Percentiles rank a stretch among this genome's conserved stretches.
phyloP scores from a whole-genome alignment of 1,140 invertebrate species.

The Drosophila fuyamai region DNA sequence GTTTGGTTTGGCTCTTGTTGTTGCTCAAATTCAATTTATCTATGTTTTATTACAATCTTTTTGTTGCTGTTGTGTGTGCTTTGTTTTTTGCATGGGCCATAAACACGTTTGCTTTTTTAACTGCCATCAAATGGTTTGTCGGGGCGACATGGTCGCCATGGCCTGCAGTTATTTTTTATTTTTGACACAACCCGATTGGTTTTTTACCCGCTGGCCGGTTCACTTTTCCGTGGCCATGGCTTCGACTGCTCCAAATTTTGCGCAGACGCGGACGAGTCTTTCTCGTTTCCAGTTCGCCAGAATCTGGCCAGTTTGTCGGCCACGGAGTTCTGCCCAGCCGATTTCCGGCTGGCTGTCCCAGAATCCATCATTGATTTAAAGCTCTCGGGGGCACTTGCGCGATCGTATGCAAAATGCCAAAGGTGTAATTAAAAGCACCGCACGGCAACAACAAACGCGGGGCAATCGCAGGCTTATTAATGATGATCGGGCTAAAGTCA shows the following conservation, averaged over 20 bases:
- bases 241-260: slow-evolving; percentile 72
- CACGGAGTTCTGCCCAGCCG: slow-evolving; percentile 20
- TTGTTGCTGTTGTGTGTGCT: slow-evolving; percentile 26
- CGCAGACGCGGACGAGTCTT: slow-evolving; percentile 67
- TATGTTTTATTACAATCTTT: slow-evolving; percentile 62
- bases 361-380: slow-evolving; percentile 1
- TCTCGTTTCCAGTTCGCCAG: slow-evolving; percentile 50
- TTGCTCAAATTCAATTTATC: slow-evolving; percentile 69
- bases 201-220: slow-evolving; percentile 31
- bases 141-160: slow-evolving; percentile 67
- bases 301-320: slow-evolving; percentile 42
- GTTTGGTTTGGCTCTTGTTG: slow-evolving; percentile 4
- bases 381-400: background rate
- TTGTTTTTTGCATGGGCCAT: slow-evolving; percentile 65
- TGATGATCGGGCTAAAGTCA: slow-evolving; percentile 61
- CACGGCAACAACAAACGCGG: slow-evolving; percentile 11
- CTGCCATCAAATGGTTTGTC: slow-evolving; percentile 59
- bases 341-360: slow-evolving; percentile 48
- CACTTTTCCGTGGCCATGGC: slow-evolving; percentile 64
- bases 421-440: slow-evolving; percentile 76
- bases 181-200: slow-evolving; percentile 62
- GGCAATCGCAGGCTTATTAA: slow-evolving; percentile 64
- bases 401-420: slow-evolving; percentile 70
- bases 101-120: slow-evolving; percentile 71
- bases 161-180: slow-evolving; percentile 68